Conservation (phyloP, 2,797 vertebrate genomes). For the Brachyalestes nurse region DNA sequence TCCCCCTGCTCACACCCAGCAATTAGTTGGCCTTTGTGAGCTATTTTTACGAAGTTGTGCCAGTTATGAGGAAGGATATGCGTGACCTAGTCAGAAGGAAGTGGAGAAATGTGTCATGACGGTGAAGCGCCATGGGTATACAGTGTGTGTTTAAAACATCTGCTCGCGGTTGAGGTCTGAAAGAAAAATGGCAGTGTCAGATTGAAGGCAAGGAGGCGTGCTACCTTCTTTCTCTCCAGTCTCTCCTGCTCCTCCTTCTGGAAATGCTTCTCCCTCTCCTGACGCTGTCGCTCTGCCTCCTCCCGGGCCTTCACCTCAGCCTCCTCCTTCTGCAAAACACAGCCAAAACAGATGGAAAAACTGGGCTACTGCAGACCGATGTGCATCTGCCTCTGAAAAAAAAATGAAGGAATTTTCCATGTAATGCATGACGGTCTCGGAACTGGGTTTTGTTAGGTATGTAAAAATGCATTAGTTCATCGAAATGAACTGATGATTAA, state of each 20-base stretch:
- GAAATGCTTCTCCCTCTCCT: slow-evolving; percentile 96
- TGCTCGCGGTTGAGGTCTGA: not conserved
- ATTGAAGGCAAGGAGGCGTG: not conserved
- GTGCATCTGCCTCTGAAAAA: not conserved
- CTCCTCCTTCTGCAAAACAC: slow-evolving; percentile 88
- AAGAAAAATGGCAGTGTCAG: slow-evolving; percentile 1
- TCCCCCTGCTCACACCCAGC: not conserved
- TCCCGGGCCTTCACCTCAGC: slow-evolving; percentile 87
- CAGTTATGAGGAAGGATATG: slow-evolving; percentile 36
- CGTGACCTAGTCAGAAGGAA: slow-evolving; percentile 14
- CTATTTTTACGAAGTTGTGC: not conserved
- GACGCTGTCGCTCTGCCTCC: slow-evolving; percentile 91
- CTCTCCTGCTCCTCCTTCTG: slow-evolving; percentile 96
- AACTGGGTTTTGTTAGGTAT: not conserved
- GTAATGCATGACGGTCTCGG: not conserved
- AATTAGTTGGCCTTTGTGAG: slow-evolving; percentile 22
- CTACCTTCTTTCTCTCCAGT: slow-evolving; percentile 91
- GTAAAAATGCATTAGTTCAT: not conserved
- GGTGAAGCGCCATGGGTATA: slow-evolving; percentile 9
- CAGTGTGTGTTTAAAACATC: slow-evolving; percentile 13
- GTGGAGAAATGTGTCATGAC: slow-evolving; percentile 1
- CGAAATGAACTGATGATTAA: not conserved
- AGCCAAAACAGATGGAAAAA: slow-evolving; percentile 13
- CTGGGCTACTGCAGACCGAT: slow-evolving; percentile 1
- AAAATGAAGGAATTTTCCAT: not conserved